Base-by-base conservation (phyloP, 2,797 vertebrate genomes). In the Okamejei kenojei region DNA sequence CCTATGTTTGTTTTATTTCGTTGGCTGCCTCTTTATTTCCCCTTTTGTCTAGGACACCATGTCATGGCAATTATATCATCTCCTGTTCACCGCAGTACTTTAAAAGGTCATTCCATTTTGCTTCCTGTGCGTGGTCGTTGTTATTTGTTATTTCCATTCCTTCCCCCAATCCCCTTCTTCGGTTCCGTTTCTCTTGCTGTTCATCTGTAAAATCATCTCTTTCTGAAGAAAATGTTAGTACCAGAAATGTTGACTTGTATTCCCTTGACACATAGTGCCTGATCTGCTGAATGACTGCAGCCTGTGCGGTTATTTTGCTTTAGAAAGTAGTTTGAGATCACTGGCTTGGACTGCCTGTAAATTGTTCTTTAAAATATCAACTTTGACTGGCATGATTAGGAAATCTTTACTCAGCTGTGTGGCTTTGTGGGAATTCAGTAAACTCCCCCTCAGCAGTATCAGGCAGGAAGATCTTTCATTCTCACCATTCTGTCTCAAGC, bases 151-250 rank as follows among this genome's bases (percentile, higher is more conserved):
- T 93, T 94, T 94, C 94, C 94, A 94, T 94, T 93, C 93, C 77
- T 94, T 94, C 7, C 94, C 94, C 73, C 93, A 54, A 0, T 71
- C 93, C 94, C 94, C 95, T 95, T 94, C 94, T 38, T 94, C 78
- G 38, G 7, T 93, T 94, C 80, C 23, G 26, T 11, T 82, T 58
- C 58, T 26, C 26, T 58, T 82, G 80, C 9, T 29, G 10, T 82
- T 54, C 45, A 58, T 82, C 80, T 82, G 80, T 58, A 82, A 58
- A 32, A 78, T 78, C 77, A 32, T 35, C 77, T 15, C 13, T 13
- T 58, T 58, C 80, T 26, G 45, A 82, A 19, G 80, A 82, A 82
- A 45, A 7, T 9, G 54, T 82, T 54, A 26, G 26, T 26, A 82
- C 1, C 80, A 82, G 45, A 82, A 82, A 82, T 10, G 23, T 82